phyloP scores from a whole-genome alignment of 2,797 vertebrate species.

The Microctenopoma steveboyesi region DNA sequence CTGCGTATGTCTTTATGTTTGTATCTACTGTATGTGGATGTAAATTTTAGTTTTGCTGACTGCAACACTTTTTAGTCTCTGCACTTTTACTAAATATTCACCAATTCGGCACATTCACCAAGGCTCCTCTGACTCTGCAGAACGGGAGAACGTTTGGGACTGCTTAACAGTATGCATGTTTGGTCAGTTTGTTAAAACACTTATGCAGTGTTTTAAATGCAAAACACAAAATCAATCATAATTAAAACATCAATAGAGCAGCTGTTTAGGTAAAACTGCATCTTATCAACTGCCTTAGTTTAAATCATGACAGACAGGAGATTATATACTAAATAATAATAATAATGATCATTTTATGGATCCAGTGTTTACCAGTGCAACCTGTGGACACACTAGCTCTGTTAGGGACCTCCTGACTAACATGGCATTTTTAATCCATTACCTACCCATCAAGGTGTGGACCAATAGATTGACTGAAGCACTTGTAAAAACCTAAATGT shows the following conservation, averaged over 20 bases:
- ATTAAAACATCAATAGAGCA: slow-evolving; percentile 44
- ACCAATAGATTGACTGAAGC: neutral
- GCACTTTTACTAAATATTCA: slow-evolving; percentile 43
- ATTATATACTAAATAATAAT: neutral
- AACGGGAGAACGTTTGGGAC: slow-evolving; percentile 30
- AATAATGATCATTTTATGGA: no score
- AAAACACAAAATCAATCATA: slow-evolving; percentile 47
- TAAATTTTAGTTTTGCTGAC: slow-evolving; percentile 19
- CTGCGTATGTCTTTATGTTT: neutral
- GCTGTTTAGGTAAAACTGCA: slow-evolving; percentile 24
- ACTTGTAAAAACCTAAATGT: neutral
- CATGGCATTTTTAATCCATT: slow-evolving; percentile 3
- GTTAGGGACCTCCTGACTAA: neutral
- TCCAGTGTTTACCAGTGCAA: neutral
- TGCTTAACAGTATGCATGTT: slow-evolving; percentile 37
- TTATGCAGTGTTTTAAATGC: slow-evolving; percentile 51
- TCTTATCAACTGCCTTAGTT: slow-evolving; percentile 6
- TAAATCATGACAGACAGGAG: neutral
- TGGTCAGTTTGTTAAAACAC: slow-evolving; percentile 28
- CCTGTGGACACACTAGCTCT: neutral
- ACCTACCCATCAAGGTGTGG: neutral
- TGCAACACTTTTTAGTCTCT: slow-evolving; percentile 20
- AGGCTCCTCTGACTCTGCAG: slow-evolving; percentile 43
- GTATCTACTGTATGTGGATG: neutral
- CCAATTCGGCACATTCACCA: slow-evolving; percentile 48